Evolutionary conservation across 2,113 vertebrate genomes (phyloP), one percentile per base, ranked within the genome.

Genomic region (Sclerurus mexicanus): DNA sequence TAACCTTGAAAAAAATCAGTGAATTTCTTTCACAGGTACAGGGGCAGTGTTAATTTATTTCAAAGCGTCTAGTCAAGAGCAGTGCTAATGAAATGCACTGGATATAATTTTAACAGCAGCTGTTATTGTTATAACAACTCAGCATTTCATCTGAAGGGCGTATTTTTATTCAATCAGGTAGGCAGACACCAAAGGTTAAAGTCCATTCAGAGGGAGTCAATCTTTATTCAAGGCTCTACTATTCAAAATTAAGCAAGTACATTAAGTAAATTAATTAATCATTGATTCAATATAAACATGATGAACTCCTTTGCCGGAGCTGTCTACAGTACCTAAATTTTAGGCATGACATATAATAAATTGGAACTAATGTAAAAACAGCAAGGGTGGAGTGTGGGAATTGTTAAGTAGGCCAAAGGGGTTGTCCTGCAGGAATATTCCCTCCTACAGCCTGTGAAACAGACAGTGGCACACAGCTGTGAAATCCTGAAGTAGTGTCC

Each of bases 241-340:
- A 21, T 53, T 73, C 44, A 87, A 82, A 90, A 76, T 79, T 72
- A 69, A 75, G 25, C 35, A 81, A 83, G 63, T 42, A 72, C 42
- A 89, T 93, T 60, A 83, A 74, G 50, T 42, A 67, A 92, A 91
- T 91, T 91, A 92, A 91, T 81, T 76, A 89, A 67, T 50, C n/a
- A 72, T 50, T 7, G 4, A 82, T 56, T 94, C 86, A 72, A 89
- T n/a, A 72, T 30, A 52, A 85, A 56, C 10, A 4, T 14, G 33
- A 58, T 76, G 20, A 82, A 79, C 58, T 53, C 62, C n/a, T 94
- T 78, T 91, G 50, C 81, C 69, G 92, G 56, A 91, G 40, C 4
- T 52, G 85, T 62, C 40, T 73, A 64, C 24, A 76, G 17, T 22
- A 56, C 18, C 35, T 87, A 75, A 12, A 74, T 84, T 95, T 96